phyloP scores from a whole-genome alignment of 2,888 invertebrate species.

The Ceriagrion tenellum region DNA sequence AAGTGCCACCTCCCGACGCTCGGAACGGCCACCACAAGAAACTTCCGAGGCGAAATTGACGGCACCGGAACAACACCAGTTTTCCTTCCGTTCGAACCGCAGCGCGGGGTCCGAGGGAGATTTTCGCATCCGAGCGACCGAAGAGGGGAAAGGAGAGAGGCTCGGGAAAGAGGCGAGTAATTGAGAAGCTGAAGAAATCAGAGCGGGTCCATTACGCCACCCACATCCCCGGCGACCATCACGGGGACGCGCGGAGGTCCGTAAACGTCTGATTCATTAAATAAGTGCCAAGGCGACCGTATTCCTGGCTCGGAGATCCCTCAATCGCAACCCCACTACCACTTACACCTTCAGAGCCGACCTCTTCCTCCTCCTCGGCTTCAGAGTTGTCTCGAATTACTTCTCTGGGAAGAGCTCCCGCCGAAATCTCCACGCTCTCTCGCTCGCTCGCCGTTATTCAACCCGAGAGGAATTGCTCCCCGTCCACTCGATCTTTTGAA shows the following conservation, averaged over 20 bases:
- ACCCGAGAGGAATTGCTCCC: background rate
- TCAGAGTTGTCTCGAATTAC: background rate
- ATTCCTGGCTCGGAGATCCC: background rate
- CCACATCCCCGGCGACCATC: background rate
- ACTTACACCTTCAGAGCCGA: background rate
- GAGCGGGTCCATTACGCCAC: conserved; percentile 6
- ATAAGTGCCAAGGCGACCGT: background rate
- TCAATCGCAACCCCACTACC: background rate
- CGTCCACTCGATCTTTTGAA: conserved; percentile 20
- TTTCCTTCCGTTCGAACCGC: background rate
- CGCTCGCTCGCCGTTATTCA: background rate
- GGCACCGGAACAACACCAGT: background rate
- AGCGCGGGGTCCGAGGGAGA: background rate
- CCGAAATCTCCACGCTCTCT: background rate
- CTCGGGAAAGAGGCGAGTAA: background rate
- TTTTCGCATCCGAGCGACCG: background rate
- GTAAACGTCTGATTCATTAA: conserved; percentile 12
- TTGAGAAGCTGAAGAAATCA: background rate
- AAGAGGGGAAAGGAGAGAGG: background rate
- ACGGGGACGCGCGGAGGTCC: background rate
- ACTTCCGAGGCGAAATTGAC: background rate
- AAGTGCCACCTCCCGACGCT: background rate
- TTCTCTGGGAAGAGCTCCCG: background rate
- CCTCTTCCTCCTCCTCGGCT: background rate
- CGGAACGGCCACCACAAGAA: background rate